These are phyloP conservation scores for Papilio polytes DNA, from an alignment of 1,140 invertebrate genomes.

Conservation along the genomic window DNA sequence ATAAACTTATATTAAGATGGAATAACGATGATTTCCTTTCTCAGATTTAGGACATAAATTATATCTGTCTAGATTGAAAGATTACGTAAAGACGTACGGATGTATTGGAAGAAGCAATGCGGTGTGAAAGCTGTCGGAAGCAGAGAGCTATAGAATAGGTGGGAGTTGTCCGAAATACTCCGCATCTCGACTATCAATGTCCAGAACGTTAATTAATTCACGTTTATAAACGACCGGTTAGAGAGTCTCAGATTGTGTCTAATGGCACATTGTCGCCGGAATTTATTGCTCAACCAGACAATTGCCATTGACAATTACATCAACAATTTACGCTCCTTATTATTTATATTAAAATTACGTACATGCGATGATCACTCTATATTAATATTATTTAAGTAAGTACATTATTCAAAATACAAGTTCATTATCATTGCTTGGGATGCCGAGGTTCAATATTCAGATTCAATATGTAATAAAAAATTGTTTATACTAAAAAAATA, in stretches of 20 bases:
- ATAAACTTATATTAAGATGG: not conserved
- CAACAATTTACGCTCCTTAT: not conserved
- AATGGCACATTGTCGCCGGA: constrained; percentile 31
- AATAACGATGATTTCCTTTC: not conserved
- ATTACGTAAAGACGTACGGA: constrained; percentile 1
- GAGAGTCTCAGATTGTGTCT: constrained; percentile 19
- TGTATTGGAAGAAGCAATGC: not conserved
- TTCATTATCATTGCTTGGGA: too few species aligned
- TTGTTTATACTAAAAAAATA: not conserved
- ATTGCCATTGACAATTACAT: constrained; percentile 22
- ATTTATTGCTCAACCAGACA: constrained; percentile 31
- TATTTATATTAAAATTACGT: constrained; percentile 14
- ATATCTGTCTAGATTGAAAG: not conserved
- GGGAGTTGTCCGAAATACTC: not conserved
- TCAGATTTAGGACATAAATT: not conserved
- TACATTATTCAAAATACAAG: too few species aligned
- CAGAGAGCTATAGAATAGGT: not conserved
- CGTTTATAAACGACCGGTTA: constrained; percentile 23
- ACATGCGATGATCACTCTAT: not conserved
- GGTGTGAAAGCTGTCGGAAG: constrained; percentile 6
- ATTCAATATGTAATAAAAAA: not conserved
- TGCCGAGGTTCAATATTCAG: not conserved
- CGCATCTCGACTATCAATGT: not conserved
- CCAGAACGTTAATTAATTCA: constrained; percentile 32
- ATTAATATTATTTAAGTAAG: not conserved